Evolutionary conservation across 1,140 invertebrate species (phyloP).

Genomic region (Bombus confusus): DNA sequence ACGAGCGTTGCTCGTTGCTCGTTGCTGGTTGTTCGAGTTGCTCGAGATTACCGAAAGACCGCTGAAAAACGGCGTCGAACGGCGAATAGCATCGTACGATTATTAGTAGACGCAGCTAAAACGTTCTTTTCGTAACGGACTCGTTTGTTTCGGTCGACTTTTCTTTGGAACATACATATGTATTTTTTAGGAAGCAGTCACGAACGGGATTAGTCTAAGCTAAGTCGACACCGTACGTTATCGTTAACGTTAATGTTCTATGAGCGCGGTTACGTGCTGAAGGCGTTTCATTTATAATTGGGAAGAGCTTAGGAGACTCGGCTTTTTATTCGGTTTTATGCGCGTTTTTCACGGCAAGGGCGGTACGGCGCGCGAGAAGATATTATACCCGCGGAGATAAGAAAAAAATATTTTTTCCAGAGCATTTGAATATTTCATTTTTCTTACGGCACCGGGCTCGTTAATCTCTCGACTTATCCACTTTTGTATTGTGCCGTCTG

Average conservation of each 20-base stretch:
- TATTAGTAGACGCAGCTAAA: neutral
- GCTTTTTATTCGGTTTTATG: neutral
- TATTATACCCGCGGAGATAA: conserved; percentile 38
- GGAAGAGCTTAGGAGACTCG: conserved; percentile 10
- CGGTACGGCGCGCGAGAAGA: neutral
- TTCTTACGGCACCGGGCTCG: conserved; percentile 36
- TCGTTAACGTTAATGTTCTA: conserved; percentile 61
- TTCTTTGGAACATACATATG: conserved; percentile 40
- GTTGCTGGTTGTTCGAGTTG: neutral
- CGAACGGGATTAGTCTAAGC: conserved; percentile 50
- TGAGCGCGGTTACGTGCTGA: conserved; percentile 25
- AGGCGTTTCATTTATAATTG: conserved; percentile 55
- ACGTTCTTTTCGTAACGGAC: neutral
- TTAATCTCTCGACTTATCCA: conserved; percentile 52
- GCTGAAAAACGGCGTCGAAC: neutral
- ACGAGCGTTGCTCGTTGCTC: neutral
- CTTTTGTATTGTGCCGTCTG: conserved; percentile 37
- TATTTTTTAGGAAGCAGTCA: conserved; percentile 26
- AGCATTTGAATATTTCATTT: conserved; percentile 54
- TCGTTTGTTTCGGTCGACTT: neutral
- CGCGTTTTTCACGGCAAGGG: neutral
- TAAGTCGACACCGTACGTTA: conserved; percentile 49
- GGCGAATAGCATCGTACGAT: neutral
- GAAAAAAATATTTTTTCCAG: conserved; percentile 29
- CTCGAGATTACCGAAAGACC: neutral